Conservation (phyloP, 2,888 invertebrate genomes). For the Eristalis arbustorum region DNA sequence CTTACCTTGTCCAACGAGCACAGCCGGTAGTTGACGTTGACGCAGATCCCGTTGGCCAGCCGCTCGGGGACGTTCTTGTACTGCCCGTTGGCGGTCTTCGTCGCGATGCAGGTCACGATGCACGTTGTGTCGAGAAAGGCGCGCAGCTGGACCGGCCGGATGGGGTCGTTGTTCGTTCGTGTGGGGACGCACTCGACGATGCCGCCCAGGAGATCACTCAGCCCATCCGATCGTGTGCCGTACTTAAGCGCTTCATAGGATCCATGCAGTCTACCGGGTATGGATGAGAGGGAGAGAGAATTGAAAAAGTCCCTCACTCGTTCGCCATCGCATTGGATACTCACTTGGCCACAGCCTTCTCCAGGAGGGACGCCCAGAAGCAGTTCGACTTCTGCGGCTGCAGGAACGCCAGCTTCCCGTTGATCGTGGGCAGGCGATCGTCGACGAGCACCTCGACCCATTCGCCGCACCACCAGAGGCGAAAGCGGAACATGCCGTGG, state of each 20-base stretch:
- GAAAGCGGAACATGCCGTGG: constrained; percentile 92
- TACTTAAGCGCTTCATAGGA: constrained; percentile 96
- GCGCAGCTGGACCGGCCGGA: constrained; percentile 83
- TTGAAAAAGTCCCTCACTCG: background rate
- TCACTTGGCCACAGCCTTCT: constrained; percentile 96
- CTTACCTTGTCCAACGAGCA: constrained; percentile 76
- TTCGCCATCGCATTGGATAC: constrained; percentile 73
- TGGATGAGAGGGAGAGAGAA: background rate
- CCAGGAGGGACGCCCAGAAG: constrained; percentile 93
- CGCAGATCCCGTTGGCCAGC: constrained; percentile 85
- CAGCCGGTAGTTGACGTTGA: constrained; percentile 88
- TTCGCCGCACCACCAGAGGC: constrained; percentile 96
- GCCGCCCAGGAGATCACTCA: constrained; percentile 94
- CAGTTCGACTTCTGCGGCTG: constrained; percentile 90
- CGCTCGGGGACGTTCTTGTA: constrained; percentile 84
- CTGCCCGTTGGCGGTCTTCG: constrained; percentile 78
- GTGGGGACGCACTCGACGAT: constrained; percentile 91
- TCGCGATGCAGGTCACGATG: constrained; percentile 88
- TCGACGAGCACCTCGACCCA: constrained; percentile 95
- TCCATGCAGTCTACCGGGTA: constrained; percentile 93
- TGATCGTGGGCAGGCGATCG: constrained; percentile 93
- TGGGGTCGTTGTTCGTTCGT: constrained; percentile 85
- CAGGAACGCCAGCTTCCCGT: constrained; percentile 91
- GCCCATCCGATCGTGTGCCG: constrained; percentile 92
- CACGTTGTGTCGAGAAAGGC: constrained; percentile 90